These are phyloP conservation scores for Montipora foliosa DNA, from an alignment of 64 coral and sea anemone genomes.

Conservation along the genomic window DNA sequence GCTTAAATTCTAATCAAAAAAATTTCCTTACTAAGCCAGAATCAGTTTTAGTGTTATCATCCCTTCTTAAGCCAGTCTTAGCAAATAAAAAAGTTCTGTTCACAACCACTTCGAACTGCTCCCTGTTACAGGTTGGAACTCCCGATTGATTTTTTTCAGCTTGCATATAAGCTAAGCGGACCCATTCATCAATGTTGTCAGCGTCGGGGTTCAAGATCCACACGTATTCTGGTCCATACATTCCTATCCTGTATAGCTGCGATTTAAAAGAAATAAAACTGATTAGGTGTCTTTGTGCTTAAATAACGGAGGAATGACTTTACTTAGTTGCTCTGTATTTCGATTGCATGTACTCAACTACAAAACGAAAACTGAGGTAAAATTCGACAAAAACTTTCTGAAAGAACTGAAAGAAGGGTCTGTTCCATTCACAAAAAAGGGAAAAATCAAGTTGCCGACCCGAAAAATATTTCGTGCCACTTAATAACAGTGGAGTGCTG, in stretches of 20 bases:
- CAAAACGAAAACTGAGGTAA: too few relatives aligned
- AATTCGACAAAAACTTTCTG: too few relatives aligned
- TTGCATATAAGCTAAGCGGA: background rate
- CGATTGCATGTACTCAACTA: too few relatives aligned
- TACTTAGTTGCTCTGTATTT: too few relatives aligned
- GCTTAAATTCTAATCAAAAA: too few relatives aligned
- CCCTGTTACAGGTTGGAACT: background rate
- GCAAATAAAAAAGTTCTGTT: background rate
- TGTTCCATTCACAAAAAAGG: too few relatives aligned
- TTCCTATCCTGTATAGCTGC: background rate
- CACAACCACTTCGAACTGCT: background rate
- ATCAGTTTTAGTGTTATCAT: background rate
- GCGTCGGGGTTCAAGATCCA: slow-evolving; percentile 16
- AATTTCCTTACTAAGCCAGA: slow-evolving; percentile 5
- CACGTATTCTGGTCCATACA: slow-evolving; percentile 23
- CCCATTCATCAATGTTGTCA: background rate
- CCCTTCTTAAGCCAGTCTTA: background rate
- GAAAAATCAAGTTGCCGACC: too few relatives aligned
- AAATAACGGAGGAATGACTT: too few relatives aligned
- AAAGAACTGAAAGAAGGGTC: too few relatives aligned
- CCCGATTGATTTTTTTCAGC: background rate
- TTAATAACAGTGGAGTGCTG: too few relatives aligned
- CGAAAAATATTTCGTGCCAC: too few relatives aligned
- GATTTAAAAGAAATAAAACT: background rate
- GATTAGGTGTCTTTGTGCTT: background rate